Percentiles rank a stretch among this genome's conserved stretches.
Evolutionary conservation across 2,888 invertebrate genomes (phyloP).

Genomic region (Archips xylosteana): DNA sequence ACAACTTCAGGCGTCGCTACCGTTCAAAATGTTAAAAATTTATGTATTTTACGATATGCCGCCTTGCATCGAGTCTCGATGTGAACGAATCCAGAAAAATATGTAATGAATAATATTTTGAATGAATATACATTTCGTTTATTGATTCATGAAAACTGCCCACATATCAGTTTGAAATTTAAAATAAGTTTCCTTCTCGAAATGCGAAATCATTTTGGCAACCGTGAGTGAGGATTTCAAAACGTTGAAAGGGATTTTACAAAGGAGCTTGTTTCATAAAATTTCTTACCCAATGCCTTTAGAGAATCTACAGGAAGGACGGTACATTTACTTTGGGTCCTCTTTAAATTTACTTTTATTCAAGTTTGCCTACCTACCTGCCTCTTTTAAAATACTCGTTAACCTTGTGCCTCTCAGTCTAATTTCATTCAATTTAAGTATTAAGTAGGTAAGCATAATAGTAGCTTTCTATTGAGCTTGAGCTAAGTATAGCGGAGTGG

Average conservation of each 20-base stretch:
- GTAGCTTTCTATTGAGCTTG: conserved; percentile 51
- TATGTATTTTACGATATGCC: too few species aligned
- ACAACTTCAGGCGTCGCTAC: too few species aligned
- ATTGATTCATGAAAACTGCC: background rate
- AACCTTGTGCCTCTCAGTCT: conserved; percentile 58
- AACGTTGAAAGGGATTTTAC: conserved; percentile 1
- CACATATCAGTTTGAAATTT: conserved; percentile 22
- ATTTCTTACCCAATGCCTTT: conserved; percentile 52
- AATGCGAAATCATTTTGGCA: conserved; percentile 29
- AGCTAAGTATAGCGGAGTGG: conserved; percentile 46
- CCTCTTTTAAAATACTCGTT: conserved; percentile 19
- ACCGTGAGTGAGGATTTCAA: conserved; percentile 22
- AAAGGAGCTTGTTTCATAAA: background rate
- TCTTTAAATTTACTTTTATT: conserved; percentile 53
- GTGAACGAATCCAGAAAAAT: too few species aligned
- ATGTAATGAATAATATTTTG: too few species aligned
- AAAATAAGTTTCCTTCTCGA: background rate
- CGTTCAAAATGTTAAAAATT: too few species aligned
- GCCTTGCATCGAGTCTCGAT: too few species aligned
- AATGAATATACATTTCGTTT: too few species aligned
- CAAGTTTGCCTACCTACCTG: conserved; percentile 51
- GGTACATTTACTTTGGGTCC: conserved; percentile 68
- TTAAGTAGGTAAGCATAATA: conserved; percentile 12
- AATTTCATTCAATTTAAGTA: conserved; percentile 47
- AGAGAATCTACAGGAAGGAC: conserved; percentile 67